Evolutionary conservation across 2,888 invertebrate genomes (phyloP), one percentile per base, ranked within the genome.

Genomic region (Hypomecis punctinalis): DNA sequence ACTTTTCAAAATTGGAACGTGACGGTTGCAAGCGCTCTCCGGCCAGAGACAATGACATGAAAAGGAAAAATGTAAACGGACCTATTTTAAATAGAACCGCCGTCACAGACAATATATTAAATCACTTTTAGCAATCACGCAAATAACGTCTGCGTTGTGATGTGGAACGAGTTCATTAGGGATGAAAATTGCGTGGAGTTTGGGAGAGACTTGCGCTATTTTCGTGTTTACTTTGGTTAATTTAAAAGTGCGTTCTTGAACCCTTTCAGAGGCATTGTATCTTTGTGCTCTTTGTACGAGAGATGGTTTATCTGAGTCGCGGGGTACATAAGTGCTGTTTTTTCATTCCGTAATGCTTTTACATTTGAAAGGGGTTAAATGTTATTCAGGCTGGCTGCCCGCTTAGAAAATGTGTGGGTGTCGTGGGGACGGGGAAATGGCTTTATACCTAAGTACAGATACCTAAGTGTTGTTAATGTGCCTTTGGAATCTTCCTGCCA

Each of bases 181-280:
- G 85, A 75, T 71, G 75, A 80, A 63, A 85, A 73, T 89, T n/a
- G 83, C 66, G 58, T 84, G 85, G 9, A 47, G 46, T 59, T 67
- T 58, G 46, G 46, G 11, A 42, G 73, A 61, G 77, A 72, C 76
- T 83, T 91, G 75, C 55, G 83, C 70, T 86, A 72, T 89, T 91
- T 68, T 76, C 65, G 73, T 77, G 78, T 75, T 81, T 71, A 69
- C 68, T 74, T 80, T 76, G 86, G 89, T 92, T 93, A 93, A 93
- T 93, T 92, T 92, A 92, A 93, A 93, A 93, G 91, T 92, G 90
- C 91, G 93, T 91, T 93, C 91, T 93, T 93, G 93, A 93, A 93
- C 93, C 93, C 93, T 93, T 93, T 93, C 92, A 91, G 91, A 91
- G 91, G 93, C 88, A 93, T 93, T 93, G 93, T 93, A 93, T 93